Evolutionary conservation across 2,888 invertebrate species (phyloP).

Genomic region (Adela reaumurella): DNA sequence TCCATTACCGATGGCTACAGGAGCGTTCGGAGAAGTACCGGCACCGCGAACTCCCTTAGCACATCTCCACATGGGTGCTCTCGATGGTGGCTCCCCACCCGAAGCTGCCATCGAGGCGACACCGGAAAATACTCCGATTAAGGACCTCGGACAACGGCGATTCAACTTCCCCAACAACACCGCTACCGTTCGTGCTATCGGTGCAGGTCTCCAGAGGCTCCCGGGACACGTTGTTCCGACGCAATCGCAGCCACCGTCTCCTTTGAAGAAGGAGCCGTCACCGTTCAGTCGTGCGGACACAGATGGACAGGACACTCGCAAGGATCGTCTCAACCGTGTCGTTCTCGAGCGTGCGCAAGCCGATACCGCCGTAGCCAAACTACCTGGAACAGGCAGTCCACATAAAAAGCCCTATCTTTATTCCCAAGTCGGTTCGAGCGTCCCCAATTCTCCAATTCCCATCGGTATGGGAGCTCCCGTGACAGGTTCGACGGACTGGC

Average conservation of each 20-base stretch:
- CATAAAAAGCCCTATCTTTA: neutral
- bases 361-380: slow-evolving; percentile 10
- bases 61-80: slow-evolving; percentile 15
- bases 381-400: neutral
- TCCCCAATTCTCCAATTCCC: slow-evolving; percentile 40
- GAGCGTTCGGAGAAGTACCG: slow-evolving; percentile 17
- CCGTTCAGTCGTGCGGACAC: slow-evolving; percentile 37
- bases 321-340: slow-evolving; percentile 41
- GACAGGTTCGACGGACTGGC: slow-evolving; percentile 22
- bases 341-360: slow-evolving; percentile 42
- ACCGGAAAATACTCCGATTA: slow-evolving; percentile 83
- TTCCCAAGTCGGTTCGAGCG: slow-evolving; percentile 10
- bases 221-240: slow-evolving; percentile 30
- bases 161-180: slow-evolving; percentile 57
- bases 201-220: slow-evolving; percentile 28
- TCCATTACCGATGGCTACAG: slow-evolving; percentile 45
- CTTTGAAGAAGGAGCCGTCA: slow-evolving; percentile 61
- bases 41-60: slow-evolving; percentile 6
- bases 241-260: slow-evolving; percentile 66
- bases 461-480: slow-evolving; percentile 30
- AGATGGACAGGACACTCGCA: slow-evolving; percentile 15
- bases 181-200: slow-evolving; percentile 64
- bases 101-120: slow-evolving; percentile 88
- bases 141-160: slow-evolving; percentile 48
- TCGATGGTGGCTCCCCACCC: slow-evolving; percentile 69